phyloP scores from a whole-genome alignment of 2,888 invertebrate species.

The Eilema depressum region DNA sequence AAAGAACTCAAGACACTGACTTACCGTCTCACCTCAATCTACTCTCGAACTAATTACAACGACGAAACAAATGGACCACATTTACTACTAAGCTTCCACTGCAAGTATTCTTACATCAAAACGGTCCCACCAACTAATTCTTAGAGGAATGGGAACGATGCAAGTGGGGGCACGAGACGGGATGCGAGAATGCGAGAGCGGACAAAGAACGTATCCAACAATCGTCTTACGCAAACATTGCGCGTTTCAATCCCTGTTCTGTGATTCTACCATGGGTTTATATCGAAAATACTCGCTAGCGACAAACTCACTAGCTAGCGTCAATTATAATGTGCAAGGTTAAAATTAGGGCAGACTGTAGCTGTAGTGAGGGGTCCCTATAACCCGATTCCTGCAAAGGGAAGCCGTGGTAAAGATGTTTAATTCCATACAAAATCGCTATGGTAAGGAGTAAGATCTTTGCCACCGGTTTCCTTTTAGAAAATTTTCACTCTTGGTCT shows the following conservation, averaged over 20 bases:
- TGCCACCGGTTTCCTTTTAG: too few species aligned
- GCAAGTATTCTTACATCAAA: slow-evolving; percentile 28
- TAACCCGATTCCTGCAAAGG: too few species aligned
- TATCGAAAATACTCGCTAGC: too few species aligned
- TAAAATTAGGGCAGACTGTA: too few species aligned
- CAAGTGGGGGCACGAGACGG: slow-evolving; percentile 33
- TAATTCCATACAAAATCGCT: too few species aligned
- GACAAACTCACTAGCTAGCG: too few species aligned
- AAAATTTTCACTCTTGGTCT: too few species aligned
- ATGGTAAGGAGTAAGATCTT: too few species aligned
- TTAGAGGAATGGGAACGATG: slow-evolving; percentile 51
- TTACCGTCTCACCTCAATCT: not conserved
- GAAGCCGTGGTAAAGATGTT: too few species aligned
- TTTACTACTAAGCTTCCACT: slow-evolving; percentile 5
- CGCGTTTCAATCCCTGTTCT: slow-evolving; percentile 45
- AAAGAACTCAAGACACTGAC: not conserved
- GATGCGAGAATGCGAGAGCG: slow-evolving; percentile 19
- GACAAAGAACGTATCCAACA: slow-evolving; percentile 54
- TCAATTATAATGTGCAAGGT: too few species aligned
- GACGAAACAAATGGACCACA: slow-evolving; percentile 1
- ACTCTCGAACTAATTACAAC: not conserved
- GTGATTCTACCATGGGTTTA: too few species aligned
- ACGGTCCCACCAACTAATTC: slow-evolving; percentile 53
- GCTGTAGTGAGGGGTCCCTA: too few species aligned
- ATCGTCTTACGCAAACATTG: slow-evolving; percentile 60